Evolutionary conservation across 2,113 vertebrate genomes (phyloP).

Genomic region (Ceuthmochares aereus): DNA sequence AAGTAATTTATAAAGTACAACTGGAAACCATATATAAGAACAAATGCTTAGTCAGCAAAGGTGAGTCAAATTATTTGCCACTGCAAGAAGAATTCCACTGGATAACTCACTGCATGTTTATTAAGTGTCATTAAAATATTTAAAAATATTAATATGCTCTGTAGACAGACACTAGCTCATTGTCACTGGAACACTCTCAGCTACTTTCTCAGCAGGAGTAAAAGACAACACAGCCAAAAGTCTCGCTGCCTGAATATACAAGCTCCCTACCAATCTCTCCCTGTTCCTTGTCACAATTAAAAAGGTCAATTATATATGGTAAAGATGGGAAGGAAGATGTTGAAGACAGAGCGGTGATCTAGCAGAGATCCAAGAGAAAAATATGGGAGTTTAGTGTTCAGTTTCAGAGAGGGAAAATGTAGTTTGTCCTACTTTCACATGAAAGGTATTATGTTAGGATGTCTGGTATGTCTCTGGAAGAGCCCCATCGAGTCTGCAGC

Average conservation of each 20-base stretch:
- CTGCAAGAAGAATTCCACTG: background rate
- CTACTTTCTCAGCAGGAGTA: background rate
- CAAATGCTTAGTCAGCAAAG: constrained; percentile 71
- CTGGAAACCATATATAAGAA: constrained; percentile 1
- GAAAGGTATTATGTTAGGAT: background rate
- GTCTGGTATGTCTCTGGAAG: background rate
- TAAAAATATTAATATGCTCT: background rate
- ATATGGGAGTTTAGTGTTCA: background rate
- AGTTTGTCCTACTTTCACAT: background rate
- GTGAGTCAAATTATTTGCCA: constrained; percentile 43
- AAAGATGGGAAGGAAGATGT: background rate
- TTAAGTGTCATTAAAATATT: background rate
- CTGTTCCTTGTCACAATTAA: background rate
- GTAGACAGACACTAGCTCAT: background rate
- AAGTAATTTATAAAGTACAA: constrained; percentile 90
- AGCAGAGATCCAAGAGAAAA: background rate
- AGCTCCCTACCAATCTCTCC: background rate
- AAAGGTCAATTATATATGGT: background rate
- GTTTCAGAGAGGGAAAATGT: background rate
- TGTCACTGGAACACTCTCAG: background rate
- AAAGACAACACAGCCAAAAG: background rate
- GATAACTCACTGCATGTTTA: background rate
- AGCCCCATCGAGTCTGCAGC: background rate
- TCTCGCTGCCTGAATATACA: rapidly evolving
- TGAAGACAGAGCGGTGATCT: background rate